phyloP scores from a whole-genome alignment of 2,888 invertebrate genomes.

The Eilema depressum region DNA sequence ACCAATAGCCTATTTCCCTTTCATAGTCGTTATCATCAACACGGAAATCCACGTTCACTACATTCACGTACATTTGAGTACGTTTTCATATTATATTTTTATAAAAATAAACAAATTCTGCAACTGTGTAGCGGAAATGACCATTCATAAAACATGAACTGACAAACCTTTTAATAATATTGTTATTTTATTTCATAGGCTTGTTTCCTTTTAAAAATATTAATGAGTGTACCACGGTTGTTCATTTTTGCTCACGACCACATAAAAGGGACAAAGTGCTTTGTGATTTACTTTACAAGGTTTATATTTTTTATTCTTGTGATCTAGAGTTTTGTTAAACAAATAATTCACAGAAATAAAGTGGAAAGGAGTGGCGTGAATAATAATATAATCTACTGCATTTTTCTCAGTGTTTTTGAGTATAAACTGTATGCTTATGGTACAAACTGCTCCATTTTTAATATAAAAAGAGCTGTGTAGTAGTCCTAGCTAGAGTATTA shows the following conservation, averaged over 20 bases:
- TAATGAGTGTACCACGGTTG: constrained; percentile 46
- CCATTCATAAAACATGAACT: constrained; percentile 48
- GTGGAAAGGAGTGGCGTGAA: too few species aligned
- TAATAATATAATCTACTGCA: background rate
- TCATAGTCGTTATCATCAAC: constrained; percentile 25
- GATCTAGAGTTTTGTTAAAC: background rate
- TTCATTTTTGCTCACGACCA: constrained; percentile 34
- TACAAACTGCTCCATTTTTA: too few species aligned
- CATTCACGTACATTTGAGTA: constrained; percentile 20
- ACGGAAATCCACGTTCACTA: constrained; percentile 29
- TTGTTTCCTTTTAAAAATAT: constrained; percentile 52
- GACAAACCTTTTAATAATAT: constrained; percentile 57
- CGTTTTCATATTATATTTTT: constrained; percentile 30
- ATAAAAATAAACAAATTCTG: constrained; percentile 38
- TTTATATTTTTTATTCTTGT: background rate
- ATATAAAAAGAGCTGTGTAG: too few species aligned
- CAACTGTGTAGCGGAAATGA: constrained; percentile 38
- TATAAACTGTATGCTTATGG: too few species aligned
- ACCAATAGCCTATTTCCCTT: constrained; percentile 33
- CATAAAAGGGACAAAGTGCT: constrained; percentile 32
- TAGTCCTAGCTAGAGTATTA: too few species aligned
- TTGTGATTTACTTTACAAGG: constrained; percentile 37
- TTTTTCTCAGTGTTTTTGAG: too few species aligned
- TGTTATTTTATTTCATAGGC: constrained; percentile 55
- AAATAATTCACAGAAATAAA: background rate